Base-by-base conservation (phyloP, 2,113 vertebrate genomes). In the Cathartes aura region DNA sequence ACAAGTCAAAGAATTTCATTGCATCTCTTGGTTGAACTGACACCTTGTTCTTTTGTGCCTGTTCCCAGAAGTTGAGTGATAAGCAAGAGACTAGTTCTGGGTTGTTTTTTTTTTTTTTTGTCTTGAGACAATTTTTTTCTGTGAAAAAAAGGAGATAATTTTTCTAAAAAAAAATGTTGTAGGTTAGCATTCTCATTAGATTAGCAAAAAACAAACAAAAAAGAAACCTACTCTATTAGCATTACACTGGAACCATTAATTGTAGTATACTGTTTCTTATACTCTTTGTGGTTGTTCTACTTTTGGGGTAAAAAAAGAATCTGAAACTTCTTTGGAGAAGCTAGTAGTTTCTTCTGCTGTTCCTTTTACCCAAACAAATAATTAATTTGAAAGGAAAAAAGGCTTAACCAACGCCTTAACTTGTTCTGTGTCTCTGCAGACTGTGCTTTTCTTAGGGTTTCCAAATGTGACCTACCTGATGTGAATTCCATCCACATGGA, bases 271-370 rank as follows among this genome's bases (percentile, higher is more conserved):
- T 66, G 5, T 30, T 81, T 72, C n/a, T 68, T 63, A 13, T 7
- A 42, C 7, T 36, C 16, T 64, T 18, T 10, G 20, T 30, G 12
- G 21, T 20, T 48, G 10, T 13, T 58, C 20, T 34, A 27, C 2
- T 43, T 62, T 4, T 6, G 8, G 5, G 0, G 3, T 53, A 53
- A 42, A 24, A 45, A 58, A 40, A 34, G 2, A 45, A 17, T 3
- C 5, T 32, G 52, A 67, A 74, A 14, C 3, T 15, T 26, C 23
- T 82, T 80, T 52, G 4, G 24, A 73, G 9, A 59, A 32, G 5
- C 3, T 20, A 32, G 5, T 47, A 13, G 11, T 70, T 87, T 72
- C 10, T 48, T 45, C 8, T 38, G 26, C 23, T 75, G n/a, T 3
- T 71, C 15, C 14, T 67, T 89, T 80, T 83, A 14, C 12, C 15